Base-by-base conservation (phyloP, 1,140 invertebrate species). In the Heliothis subflexa region DNA sequence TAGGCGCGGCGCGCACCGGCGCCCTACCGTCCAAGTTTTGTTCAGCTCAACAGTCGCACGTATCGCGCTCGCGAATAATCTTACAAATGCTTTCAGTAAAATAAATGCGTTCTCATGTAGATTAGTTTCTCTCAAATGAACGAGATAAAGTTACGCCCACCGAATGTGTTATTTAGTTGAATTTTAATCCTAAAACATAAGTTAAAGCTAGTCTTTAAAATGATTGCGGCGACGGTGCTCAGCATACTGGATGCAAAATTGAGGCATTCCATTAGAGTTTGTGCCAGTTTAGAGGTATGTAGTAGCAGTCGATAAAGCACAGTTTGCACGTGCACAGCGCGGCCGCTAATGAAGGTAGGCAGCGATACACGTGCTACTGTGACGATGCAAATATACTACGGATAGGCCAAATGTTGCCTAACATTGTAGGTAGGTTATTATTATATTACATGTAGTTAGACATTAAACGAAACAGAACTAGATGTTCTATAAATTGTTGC, bases 331-430 rank as follows among this genome's bases (percentile, higher is more conserved):
- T 3, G 33, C 33, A 9, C 33, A 9, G 33, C 21, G 21, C 21
- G 0, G 21, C 21, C 21, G 21, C 64, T 68, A 68, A 68, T 68
- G 64, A 49, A 47, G 62, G 40, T 45, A 21, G 45, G 45, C 16
- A 21, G 62, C 64, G 64, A 50, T 28, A 52, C 66, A 52, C 33
- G 33, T 5, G 7, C 16, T 10, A 13, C 64, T 49, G 45, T 61
- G 71, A 74, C 40, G 71, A 74, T 45, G 18, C 54, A 61, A 40
- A 28, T 74, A 14, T n/a, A 74, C 40, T 55, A 61, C 16, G 71
- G 55, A 61, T 61, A 25, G 55, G 12, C 4, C 40, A 40, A 40
- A 61, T 45, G 40, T 25, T 40, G 0, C 33, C 33, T 40, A 25
- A 25, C 2, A 25, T 25, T 25, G 2, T 25, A 25, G 2, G 2